Base-by-base conservation (phyloP, 2,797 vertebrate species). In the Silurus lanzhouensis region DNA sequence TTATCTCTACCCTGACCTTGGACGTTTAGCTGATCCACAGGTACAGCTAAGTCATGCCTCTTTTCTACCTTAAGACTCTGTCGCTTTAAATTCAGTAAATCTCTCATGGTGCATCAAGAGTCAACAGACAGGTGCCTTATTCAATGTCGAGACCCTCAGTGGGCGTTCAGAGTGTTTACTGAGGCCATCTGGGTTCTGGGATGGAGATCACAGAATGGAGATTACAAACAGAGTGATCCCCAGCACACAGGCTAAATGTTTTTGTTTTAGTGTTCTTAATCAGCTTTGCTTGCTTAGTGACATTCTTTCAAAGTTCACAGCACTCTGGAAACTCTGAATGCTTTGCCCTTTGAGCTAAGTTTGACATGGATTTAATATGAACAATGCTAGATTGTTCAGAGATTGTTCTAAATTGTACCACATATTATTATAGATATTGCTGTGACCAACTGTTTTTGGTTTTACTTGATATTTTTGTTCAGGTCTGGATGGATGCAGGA, bases 401-500 rank as follows among this genome's bases (percentile, higher is more conserved):
- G 20, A 52, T 81, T 66, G n/a, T 66, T 52, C 20, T 19, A 31
- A 63, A 13, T 63, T 46, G 77, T 20, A 17, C 20, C 55, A 60
- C 55, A 38, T 8, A 9, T 78, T 44, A 77, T 76, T 58, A 31
- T 46, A 61, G 25, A 76, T 14, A 31, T 58, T 58, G 52, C 55
- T 14, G 13, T 52, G 48, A 7, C 8, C 48, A 52, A 44, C 10
- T 44, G 27, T 38, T 44, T 22, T 6, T 78, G 15, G 14, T 27
- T 27, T 75, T 83, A 10, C 38, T 74, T 2, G 48, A 2, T 71
- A 0, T 78, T 31, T 71, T 70, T 70, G 6, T 61, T 67, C 84
- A 98, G 97, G 97, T 99, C 38, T 99, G 98, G 97, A 98, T 99
- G 98, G 98, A 99, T 72, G 97, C 97, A 1, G 98, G 98, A 61